These are phyloP conservation scores for Chymomyza fuscimana DNA, from an alignment of 2,888 invertebrate species.

Conservation along the genomic window DNA sequence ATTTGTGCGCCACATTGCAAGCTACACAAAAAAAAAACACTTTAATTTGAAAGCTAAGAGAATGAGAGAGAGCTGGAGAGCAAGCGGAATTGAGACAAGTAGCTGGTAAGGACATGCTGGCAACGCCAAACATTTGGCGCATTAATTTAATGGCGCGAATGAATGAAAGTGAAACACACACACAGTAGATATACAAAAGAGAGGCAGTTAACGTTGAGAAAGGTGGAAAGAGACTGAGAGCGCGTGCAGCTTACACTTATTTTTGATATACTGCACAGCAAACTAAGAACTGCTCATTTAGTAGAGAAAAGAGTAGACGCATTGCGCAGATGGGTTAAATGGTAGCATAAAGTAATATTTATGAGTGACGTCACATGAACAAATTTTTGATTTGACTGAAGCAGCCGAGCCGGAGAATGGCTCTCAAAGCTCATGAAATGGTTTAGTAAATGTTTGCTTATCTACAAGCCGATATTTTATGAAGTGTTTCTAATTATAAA, in stretches of 20 bases:
- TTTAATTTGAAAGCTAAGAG: conserved; percentile 50
- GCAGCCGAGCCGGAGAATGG: too few species aligned
- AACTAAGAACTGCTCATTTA: conserved; percentile 56
- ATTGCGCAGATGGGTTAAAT: conserved; percentile 6
- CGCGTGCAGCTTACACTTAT: background rate
- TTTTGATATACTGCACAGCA: conserved; percentile 20
- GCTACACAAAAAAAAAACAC: conserved; percentile 50
- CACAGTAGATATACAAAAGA: background rate
- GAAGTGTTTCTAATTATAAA: too few species aligned
- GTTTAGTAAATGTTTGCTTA: too few species aligned
- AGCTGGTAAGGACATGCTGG: conserved; percentile 8
- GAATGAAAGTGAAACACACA: conserved; percentile 55
- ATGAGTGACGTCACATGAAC: too few species aligned
- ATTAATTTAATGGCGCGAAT: conserved; percentile 64
- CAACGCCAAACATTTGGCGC: conserved; percentile 35
- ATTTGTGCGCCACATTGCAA: conserved; percentile 19
- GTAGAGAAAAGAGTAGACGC: conserved; percentile 19
- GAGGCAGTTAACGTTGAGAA: conserved; percentile 7
- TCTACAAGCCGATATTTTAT: too few species aligned
- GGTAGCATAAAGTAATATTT: too few species aligned
- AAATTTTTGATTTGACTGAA: too few species aligned
- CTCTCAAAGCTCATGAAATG: too few species aligned
- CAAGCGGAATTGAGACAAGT: background rate
- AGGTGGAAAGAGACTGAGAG: background rate
- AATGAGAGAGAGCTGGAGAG: background rate